phyloP scores from a whole-genome alignment of 2,888 invertebrate species.

The Alloplasta piceator region DNA sequence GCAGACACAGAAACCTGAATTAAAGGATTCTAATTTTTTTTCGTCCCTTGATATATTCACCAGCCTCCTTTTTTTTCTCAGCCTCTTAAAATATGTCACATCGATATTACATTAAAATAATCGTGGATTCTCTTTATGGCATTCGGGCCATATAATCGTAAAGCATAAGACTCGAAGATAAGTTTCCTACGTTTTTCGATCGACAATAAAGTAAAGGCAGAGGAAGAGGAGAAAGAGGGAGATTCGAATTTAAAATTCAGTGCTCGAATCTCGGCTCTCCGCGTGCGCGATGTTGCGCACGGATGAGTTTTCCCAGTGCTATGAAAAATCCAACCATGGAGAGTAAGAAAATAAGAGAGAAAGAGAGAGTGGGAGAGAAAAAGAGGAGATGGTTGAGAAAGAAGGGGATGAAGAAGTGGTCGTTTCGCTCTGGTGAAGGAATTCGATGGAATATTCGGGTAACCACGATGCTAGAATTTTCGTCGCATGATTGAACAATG shows the following conservation, averaged over 20 bases:
- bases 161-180: not conserved
- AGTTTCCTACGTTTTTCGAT: slow-evolving; percentile 53
- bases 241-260: slow-evolving; percentile 77
- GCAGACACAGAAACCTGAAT: too few relatives aligned
- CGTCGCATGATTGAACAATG: slow-evolving; percentile 64
- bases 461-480: slow-evolving; percentile 45
- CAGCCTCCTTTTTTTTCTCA: too few relatives aligned
- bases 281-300: slow-evolving; percentile 72
- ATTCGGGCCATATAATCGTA: not conserved
- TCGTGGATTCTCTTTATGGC: not conserved
- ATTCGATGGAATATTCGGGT: slow-evolving; percentile 61
- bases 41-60: too few relatives aligned
- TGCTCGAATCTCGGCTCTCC: slow-evolving; percentile 66
- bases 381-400: slow-evolving; percentile 52
- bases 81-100: too few relatives aligned
- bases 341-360: slow-evolving; percentile 45
- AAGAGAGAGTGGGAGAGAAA: slow-evolving; percentile 46
- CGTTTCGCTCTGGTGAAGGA: slow-evolving; percentile 38
- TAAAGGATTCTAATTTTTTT: too few relatives aligned
- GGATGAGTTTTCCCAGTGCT: slow-evolving; percentile 72
- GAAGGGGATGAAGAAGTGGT: slow-evolving; percentile 30
- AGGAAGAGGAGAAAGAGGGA: slow-evolving; percentile 31
- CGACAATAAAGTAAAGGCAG: slow-evolving; percentile 34
- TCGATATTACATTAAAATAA: too few relatives aligned
- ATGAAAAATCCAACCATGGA: slow-evolving; percentile 50